Percentiles rank a stretch among this genome's conserved stretches.
Evolutionary conservation across 2,113 vertebrate genomes (phyloP).

Genomic region (Crocuta crocuta): DNA sequence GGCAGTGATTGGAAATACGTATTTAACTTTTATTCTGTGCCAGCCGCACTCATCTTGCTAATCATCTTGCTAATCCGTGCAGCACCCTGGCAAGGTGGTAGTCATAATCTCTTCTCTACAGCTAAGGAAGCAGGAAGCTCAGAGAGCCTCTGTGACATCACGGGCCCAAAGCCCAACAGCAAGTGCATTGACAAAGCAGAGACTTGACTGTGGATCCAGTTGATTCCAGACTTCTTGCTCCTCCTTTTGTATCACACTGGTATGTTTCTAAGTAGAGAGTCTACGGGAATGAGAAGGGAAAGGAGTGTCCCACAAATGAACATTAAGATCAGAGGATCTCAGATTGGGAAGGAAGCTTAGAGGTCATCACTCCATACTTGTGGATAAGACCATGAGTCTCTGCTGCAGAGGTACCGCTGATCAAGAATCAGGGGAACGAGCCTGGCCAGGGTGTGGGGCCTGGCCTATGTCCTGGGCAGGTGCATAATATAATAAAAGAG

Average conservation of each 20-base stretch:
- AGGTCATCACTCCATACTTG: background rate
- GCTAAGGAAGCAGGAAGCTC: background rate
- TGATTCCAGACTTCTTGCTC: background rate
- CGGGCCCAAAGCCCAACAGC: background rate
- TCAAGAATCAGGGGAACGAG: background rate
- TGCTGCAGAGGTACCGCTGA: background rate
- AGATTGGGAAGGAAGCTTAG: background rate
- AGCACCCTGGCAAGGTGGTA: background rate
- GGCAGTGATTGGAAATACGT: background rate
- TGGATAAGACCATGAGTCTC: background rate
- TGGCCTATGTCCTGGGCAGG: background rate
- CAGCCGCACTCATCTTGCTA: background rate
- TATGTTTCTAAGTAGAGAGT: background rate
- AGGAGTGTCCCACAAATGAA: background rate
- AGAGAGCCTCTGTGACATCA: background rate
- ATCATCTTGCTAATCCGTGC: background rate
- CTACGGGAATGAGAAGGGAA: background rate
- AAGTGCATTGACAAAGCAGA: background rate
- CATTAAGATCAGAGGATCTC: background rate
- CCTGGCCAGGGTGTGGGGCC: too few relatives aligned
- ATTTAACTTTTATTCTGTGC: background rate
- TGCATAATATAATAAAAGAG: background rate
- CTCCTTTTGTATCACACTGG: background rate
- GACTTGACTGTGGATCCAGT: background rate
- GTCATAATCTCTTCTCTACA: background rate